Percentiles rank a stretch among this genome's conserved stretches.
phyloP scores from a whole-genome alignment of 2,113 vertebrate genomes.

The Puntigrus tetrazona region DNA sequence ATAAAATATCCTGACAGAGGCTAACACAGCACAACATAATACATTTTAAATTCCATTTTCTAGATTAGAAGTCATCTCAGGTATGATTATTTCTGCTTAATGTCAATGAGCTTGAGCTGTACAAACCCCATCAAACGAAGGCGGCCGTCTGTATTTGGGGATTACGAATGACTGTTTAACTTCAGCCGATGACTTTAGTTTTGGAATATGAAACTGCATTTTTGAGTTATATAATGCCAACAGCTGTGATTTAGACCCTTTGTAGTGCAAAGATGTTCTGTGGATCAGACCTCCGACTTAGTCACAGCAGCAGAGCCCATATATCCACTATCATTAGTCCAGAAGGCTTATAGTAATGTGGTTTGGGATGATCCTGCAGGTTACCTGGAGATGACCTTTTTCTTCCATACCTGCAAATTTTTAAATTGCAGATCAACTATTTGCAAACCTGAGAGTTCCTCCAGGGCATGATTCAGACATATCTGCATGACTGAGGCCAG shows the following conservation, averaged over 20 bases:
- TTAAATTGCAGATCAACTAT: neutral
- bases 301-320: neutral
- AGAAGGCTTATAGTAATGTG: slow-evolving; percentile 2
- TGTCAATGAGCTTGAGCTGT: neutral
- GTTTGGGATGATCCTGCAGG: neutral
- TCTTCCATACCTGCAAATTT: neutral
- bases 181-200: neutral
- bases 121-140: slow-evolving; percentile 12
- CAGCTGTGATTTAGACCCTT: neutral
- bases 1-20: slow-evolving; percentile 4
- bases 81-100: slow-evolving; percentile 32
- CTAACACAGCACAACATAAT: slow-evolving; percentile 2
- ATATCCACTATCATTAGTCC: neutral
- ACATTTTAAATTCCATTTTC: slow-evolving; percentile 10
- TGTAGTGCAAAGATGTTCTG: neutral
- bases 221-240: neutral
- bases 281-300: slow-evolving; percentile 1
- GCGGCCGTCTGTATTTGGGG: neutral
- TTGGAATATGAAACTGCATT: neutral
- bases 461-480: neutral
- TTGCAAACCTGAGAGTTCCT: neutral
- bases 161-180: neutral
- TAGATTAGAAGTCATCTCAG: slow-evolving; percentile 13
- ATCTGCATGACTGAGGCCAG: slow-evolving; percentile 77
- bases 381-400: neutral